Evolutionary conservation across 2,113 vertebrate species (phyloP), one percentile per base, ranked within the genome.

Genomic region (Indicator indicator): DNA sequence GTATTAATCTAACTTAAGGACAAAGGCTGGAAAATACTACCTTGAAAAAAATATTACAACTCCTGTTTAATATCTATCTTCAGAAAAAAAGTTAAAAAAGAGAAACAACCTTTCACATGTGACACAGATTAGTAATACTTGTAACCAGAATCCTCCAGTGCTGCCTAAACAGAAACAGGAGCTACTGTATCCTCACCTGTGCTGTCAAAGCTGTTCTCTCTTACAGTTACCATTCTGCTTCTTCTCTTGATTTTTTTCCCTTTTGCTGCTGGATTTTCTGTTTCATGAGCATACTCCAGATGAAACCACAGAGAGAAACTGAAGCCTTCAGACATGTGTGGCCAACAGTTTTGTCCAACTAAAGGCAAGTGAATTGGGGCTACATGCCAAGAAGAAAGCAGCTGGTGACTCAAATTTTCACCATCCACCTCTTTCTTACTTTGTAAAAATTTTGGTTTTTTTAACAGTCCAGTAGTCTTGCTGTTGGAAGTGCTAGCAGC

Each of bases 311-410:
- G 93, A 0, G 99, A 99, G 23, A 98, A 95, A 77, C 99, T 99
- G 96, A 99, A 99, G 56, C 99, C 99, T 56, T 98, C 99, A 0
- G 99, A 98, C 98, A 99, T 98, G 89, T 99, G 99, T 2, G 99
- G 99, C 99, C 99, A 99, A 95, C 99, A 99, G 97, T 99, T 99
- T 89, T 99, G 99, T 14, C 99, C 99, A 63, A 99, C 98, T 78
- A 99, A 94, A 16, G 99, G 99, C 90, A 99, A 93, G 94, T 99
- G 99, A 59, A 99, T 69, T 9, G 99, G 99, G 56, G 99, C 98
- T 5, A 98, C 67, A 3, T 99, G 98, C 99, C 99, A 99, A n/a
- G 99, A 98, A 58, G 99, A 99, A 50, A 98, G 97, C 38, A 96
- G 96, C 27, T 98, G 94, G 86, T 98, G 98, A 81, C 96, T 97